Conservation (phyloP, 2,113 vertebrate species). For the Ceyx cyanopectus region DNA sequence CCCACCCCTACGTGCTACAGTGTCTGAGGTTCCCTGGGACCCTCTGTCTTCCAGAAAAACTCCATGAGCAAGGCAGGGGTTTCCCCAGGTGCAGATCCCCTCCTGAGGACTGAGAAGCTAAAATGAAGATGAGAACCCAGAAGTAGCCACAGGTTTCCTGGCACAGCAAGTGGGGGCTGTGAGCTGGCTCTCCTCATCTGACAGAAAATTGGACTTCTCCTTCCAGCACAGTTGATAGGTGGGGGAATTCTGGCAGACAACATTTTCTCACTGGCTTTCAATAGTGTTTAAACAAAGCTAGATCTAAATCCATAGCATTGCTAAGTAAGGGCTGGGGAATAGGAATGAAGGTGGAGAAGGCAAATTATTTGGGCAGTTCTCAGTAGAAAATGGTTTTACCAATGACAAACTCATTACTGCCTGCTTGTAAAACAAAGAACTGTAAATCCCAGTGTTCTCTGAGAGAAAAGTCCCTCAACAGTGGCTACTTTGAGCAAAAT, state of each 20-base stretch:
- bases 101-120: not conserved
- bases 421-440: not conserved
- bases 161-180: not conserved
- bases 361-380: not conserved
- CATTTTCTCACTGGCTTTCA: not conserved
- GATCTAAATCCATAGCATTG: not conserved
- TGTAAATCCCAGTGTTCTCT: not conserved
- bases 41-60: not conserved
- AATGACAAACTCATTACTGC: not conserved
- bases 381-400: not conserved
- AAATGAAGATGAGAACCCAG: not conserved
- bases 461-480: not conserved
- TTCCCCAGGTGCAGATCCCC: not conserved
- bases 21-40: not conserved
- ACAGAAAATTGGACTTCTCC: not conserved
- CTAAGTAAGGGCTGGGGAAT: not conserved
- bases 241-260: not conserved
- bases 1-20: not conserved
- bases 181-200: not conserved
- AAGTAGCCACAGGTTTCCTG: not conserved
- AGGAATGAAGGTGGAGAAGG: not conserved
- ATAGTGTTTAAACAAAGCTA: not conserved
- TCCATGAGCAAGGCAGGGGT: too few relatives aligned
- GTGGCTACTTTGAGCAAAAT: not conserved
- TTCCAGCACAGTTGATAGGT: not conserved